Evolutionary conservation across 35 echinoderm and acorn worm genomes (phyloP), one percentile per base, ranked within the genome.

Genomic region (Strongylocentrotus purpuratus): DNA sequence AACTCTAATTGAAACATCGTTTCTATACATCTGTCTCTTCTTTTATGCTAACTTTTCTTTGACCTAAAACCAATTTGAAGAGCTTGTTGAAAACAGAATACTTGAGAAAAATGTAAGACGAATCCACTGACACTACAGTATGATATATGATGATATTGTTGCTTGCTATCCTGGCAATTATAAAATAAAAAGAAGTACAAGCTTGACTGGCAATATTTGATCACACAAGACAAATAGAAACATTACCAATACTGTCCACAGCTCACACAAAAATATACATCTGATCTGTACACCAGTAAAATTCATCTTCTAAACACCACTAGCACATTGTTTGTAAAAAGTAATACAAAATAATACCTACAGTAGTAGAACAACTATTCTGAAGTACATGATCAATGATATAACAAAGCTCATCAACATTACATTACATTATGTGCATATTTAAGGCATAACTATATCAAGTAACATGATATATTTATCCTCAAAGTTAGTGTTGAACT

Each of bases 271-370:
- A 78, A 28, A 78, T 78, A 78, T 18, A 28, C 35, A 41, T 41
- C 35, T 41, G 35, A 41, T 28, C 65, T 78, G 65, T 25, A 78
- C 65, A 78, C 65, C 65, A 78, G 65, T 78, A 78, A 78, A 78
- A 78, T 78, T 78, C 65, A 78, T 78, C 22, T 28, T 78, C 28
- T 78, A 78, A n/a, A 78, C 20, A 78, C 20, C 28, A 31, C 65
- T 78, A 78, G 65, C 65, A 78, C 65, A 78, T 59, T 59, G 6
- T 59, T 59, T 59, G 52, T 17, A 59, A 59, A 78, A 78, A 78
- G 65, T 31, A 78, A 78, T 78, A 78, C 65, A 78, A 78, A 78
- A 78, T 78, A 78, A 78, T 78, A 78, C 65, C 65, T 78, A 59
- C 17, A 59, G 11, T 9, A 78, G 65, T 78, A 78, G 52, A 59